These are phyloP conservation scores for Furcifer pardalis DNA, from an alignment of 2,797 vertebrate species.

Conservation along the genomic window DNA sequence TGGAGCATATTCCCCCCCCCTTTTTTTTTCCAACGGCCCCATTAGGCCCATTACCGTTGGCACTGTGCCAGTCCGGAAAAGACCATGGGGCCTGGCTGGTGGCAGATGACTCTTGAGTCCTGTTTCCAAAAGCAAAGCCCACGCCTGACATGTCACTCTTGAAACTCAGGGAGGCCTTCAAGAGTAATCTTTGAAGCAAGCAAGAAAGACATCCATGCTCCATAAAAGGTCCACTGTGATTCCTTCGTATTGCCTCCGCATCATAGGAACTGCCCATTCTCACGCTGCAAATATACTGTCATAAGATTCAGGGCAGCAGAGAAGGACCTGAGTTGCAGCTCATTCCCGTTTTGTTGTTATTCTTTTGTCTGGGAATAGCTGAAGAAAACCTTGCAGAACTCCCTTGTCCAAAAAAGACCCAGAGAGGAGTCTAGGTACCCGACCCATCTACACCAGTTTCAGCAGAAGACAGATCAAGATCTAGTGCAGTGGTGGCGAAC, in stretches of 20 bases:
- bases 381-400: not conserved
- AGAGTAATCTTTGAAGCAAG: not conserved
- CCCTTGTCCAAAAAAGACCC: not conserved
- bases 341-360: not conserved
- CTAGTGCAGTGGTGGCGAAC: too few species aligned
- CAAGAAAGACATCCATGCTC: not conserved
- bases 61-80: not conserved
- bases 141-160: not conserved
- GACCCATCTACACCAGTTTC: not conserved
- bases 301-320: too few species aligned
- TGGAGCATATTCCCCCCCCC: not conserved
- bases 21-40: not conserved
- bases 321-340: not conserved
- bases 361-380: not conserved
- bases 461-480: not conserved
- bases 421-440: not conserved
- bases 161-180: not conserved
- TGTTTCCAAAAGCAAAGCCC: not conserved
- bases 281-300: too few species aligned
- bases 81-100: not conserved
- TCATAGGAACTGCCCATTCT: not conserved
- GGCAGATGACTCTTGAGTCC: not conserved
- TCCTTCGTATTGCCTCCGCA: not conserved
- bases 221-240: not conserved
- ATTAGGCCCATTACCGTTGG: not conserved